phyloP scores from a whole-genome alignment of 1,140 invertebrate genomes.

The Polypedilum vanderplanki region DNA sequence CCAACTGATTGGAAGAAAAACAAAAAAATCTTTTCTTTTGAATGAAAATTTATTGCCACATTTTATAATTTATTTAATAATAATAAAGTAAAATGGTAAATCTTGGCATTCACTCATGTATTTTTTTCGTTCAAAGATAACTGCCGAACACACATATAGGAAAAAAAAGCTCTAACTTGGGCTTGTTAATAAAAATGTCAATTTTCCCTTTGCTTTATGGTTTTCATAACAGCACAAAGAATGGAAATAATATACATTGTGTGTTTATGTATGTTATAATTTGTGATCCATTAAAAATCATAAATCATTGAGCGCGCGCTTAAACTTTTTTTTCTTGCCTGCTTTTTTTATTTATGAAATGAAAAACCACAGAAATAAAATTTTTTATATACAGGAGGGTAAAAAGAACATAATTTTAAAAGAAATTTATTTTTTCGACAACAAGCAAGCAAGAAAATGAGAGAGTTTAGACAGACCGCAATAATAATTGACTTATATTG shows the following conservation, averaged over 20 bases:
- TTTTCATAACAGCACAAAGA: neutral
- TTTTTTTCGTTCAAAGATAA: neutral
- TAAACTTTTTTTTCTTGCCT: neutral
- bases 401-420: too few relatives aligned
- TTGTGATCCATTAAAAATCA: conserved; percentile 29
- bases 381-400: too few relatives aligned
- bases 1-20: too few relatives aligned
- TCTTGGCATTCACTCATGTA: neutral
- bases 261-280: neutral
- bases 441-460: too few relatives aligned
- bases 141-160: too few relatives aligned
- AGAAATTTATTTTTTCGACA: too few relatives aligned
- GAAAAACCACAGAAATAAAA: too few relatives aligned
- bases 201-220: conserved; percentile 17
- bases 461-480: too few relatives aligned
- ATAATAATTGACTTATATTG: too few relatives aligned
- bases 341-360: neutral
- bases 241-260: neutral
- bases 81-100: neutral
- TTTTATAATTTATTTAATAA: too few relatives aligned
- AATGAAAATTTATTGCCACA: too few relatives aligned
- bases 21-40: too few relatives aligned
- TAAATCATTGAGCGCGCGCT: neutral
- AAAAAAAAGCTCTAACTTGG: neutral
- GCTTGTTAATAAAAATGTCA: conserved; percentile 24